Percentiles rank a stretch among this genome's conserved stretches.
Evolutionary conservation across 2,797 vertebrate species (phyloP).

Genomic region (Sebastiscus albofasciatus): DNA sequence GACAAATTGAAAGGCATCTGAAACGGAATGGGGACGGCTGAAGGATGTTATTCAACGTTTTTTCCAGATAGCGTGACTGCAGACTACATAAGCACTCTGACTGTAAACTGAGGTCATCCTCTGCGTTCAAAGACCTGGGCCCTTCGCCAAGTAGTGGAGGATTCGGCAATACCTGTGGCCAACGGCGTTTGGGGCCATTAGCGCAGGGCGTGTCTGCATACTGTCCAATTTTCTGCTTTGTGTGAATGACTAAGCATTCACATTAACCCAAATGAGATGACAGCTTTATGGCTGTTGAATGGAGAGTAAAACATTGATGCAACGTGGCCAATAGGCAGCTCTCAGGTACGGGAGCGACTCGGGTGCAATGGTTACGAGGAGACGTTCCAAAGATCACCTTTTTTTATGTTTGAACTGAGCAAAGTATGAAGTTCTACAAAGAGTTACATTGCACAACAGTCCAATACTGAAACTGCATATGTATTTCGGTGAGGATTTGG

Average conservation of each 20-base stretch:
- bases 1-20: neutral
- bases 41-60: neutral
- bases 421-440: neutral
- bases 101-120: constrained; percentile 26
- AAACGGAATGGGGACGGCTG: neutral
- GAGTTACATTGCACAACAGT: neutral
- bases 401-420: neutral
- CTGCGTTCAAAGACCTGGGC: constrained; percentile 6
- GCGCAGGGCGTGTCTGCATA: constrained; percentile 56
- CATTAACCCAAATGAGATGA: constrained; percentile 60
- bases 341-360: neutral
- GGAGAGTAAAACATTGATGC: constrained; percentile 45
- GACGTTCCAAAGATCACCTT: constrained; percentile 17
- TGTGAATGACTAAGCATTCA: constrained; percentile 63
- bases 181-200: constrained; percentile 45
- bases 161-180: constrained; percentile 28
- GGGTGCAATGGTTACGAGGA: neutral
- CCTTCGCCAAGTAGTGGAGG: constrained; percentile 2
- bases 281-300: constrained; percentile 64
- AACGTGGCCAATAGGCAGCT: constrained; percentile 19
- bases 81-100: constrained; percentile 3
- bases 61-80: constrained; percentile 19
- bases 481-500: constrained; percentile 7
- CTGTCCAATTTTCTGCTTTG: constrained; percentile 54
- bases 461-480: neutral